Conservation (phyloP, 2,797 vertebrate species). For the Lepus oiostolus region DNA sequence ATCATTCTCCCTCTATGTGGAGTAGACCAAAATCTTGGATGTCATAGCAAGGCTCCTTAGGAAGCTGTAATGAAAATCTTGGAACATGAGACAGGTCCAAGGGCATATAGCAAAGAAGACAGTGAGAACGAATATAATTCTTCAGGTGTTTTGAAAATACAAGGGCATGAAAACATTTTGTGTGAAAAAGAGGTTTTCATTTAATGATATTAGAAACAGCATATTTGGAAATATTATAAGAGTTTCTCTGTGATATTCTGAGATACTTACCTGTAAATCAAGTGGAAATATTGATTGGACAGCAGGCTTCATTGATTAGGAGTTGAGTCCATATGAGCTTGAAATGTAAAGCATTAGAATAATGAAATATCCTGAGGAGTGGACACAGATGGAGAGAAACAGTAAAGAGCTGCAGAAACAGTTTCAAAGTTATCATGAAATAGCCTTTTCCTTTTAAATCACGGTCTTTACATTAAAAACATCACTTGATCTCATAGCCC, state of each 20-base stretch:
- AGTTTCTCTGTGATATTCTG: slow-evolving; percentile 1
- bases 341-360: slow-evolving; percentile 18
- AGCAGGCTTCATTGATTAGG: neutral
- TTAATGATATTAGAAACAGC: slow-evolving; percentile 13
- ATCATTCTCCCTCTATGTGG: neutral
- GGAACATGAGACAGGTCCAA: neutral
- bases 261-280: neutral
- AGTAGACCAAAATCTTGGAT: neutral
- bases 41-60: neutral
- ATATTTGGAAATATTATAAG: neutral
- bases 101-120: neutral
- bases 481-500: slow-evolving; percentile 48
- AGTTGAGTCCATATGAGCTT: neutral
- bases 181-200: neutral
- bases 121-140: neutral
- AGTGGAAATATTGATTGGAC: neutral
- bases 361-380: neutral
- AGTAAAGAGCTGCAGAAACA: neutral
- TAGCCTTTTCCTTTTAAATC: slow-evolving; percentile 45
- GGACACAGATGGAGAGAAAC: fast-evolving
- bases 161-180: neutral
- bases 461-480: slow-evolving; percentile 73
- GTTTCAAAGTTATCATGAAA: slow-evolving; percentile 44
- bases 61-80: neutral
- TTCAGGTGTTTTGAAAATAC: slow-evolving; percentile 11